A percentile compares a stretch with the other conserved stretches of the same genome.
Evolutionary conservation across 2,113 vertebrate genomes (phyloP).

Genomic region (Nesogale talazaci): DNA sequence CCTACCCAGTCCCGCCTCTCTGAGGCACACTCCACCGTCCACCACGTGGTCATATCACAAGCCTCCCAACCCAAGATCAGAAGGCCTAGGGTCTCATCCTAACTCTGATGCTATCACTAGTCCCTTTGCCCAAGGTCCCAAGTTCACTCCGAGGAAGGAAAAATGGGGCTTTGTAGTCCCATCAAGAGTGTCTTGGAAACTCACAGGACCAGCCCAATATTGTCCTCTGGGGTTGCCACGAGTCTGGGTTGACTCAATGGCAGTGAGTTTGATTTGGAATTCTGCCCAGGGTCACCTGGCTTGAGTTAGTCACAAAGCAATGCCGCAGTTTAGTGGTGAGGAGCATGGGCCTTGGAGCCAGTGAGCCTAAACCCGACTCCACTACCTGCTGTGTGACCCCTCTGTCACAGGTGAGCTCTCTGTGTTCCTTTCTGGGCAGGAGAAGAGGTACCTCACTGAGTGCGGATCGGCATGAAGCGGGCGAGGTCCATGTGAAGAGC

Average conservation of each 20-base stretch:
- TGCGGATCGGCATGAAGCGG: neutral
- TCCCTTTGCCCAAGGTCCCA: neutral
- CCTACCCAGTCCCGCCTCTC: neutral
- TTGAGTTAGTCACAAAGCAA: neutral
- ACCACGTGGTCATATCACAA: accelerated
- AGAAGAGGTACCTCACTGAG: accelerated
- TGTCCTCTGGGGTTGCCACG: too few relatives aligned
- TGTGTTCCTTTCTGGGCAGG: neutral
- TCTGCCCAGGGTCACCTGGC: accelerated
- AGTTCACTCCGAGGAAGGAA: neutral
- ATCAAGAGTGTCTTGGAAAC: too few relatives aligned
- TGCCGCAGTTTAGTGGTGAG: neutral
- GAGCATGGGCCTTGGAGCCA: neutral
- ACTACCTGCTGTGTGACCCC: accelerated
- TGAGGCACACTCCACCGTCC: accelerated
- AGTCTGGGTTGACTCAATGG: too few relatives aligned
- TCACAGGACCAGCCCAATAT: too few relatives aligned
- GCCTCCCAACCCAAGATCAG: neutral
- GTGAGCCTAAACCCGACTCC: neutral
- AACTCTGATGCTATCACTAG: neutral
- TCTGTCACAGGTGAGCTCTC: neutral
- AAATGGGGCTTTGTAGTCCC: too few relatives aligned
- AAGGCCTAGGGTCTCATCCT: neutral
- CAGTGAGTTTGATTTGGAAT: neutral
- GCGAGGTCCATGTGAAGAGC: accelerated